These are phyloP conservation scores for Caenorhabditis macrosperma DNA, from an alignment of 2,888 invertebrate genomes.

Conservation along the genomic window DNA sequence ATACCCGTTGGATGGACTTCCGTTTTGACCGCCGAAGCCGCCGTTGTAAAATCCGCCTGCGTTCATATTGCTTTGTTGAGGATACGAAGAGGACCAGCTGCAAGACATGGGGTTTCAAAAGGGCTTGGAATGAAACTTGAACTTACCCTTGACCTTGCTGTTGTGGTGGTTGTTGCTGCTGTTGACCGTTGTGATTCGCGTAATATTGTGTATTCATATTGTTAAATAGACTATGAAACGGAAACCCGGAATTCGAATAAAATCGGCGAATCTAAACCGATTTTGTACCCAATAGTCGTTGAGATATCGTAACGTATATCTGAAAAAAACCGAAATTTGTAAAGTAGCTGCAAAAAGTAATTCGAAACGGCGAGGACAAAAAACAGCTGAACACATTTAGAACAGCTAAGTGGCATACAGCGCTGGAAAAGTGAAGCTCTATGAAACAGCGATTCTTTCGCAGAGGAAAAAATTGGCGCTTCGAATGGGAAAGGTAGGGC, in stretches of 20 bases:
- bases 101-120: background rate
- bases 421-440: too few species aligned
- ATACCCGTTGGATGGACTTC: conserved; percentile 54
- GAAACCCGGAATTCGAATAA: conserved; percentile 57
- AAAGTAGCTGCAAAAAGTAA: background rate
- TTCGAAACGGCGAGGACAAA: background rate
- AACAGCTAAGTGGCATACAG: too few species aligned
- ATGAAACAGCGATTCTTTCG: too few species aligned
- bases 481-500: too few species aligned
- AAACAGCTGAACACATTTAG: too few species aligned
- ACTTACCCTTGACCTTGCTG: conserved; percentile 28
- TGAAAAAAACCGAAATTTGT: conserved; percentile 17
- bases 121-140: too few species aligned
- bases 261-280: conserved; percentile 59
- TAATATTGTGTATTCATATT: conserved; percentile 51
- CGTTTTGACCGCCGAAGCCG: conserved; percentile 39
- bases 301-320: conserved; percentile 45
- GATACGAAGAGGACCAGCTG: conserved; percentile 42
- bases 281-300: conserved; percentile 54
- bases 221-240: conserved; percentile 53
- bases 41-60: conserved; percentile 12
- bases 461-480: too few species aligned
- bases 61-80: conserved; percentile 37
- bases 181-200: conserved; percentile 45
- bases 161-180: conserved; percentile 28